Evolutionary conservation across 1,140 invertebrate species (phyloP).

Genomic region (Triops cancriformis): DNA sequence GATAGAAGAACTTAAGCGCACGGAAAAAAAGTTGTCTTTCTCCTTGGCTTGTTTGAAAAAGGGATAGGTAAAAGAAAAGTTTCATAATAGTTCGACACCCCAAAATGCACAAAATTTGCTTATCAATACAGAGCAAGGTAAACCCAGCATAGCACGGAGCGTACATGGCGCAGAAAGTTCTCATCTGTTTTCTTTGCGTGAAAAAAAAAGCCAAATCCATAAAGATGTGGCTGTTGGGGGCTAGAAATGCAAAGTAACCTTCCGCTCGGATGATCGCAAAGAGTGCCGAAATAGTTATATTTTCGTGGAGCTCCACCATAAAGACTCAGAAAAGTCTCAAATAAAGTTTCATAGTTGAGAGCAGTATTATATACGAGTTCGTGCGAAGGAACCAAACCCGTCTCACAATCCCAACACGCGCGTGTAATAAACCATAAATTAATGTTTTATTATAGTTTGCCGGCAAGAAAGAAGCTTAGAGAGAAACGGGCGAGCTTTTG

Average conservation of each 20-base stretch:
- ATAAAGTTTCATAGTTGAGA: neutral
- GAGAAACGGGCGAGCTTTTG: neutral
- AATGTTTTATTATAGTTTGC: slow-evolving; percentile 7
- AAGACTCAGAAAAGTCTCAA: slow-evolving; percentile 3
- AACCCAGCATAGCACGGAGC: neutral
- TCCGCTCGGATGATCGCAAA: slow-evolving; percentile 12
- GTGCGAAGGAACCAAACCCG: neutral
- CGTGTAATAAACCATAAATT: slow-evolving; percentile 11
- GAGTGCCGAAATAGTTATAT: slow-evolving; percentile 10
- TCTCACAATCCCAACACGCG: neutral
- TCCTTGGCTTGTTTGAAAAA: neutral
- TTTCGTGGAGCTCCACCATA: neutral
- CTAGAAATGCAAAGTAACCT: slow-evolving; percentile 14
- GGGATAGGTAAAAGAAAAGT: neutral
- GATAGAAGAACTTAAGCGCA: neutral
- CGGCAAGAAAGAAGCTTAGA: neutral
- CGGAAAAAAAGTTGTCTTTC: neutral
- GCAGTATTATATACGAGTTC: slow-evolving; percentile 7
- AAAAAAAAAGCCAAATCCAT: neutral
- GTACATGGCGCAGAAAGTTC: neutral
- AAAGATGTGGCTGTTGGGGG: slow-evolving; percentile 6
- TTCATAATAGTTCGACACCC: neutral
- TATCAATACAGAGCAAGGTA: slow-evolving; percentile 10
- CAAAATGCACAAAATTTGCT: neutral
- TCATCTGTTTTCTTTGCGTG: neutral